Evolutionary conservation across 2,113 vertebrate species (phyloP).

Genomic region (Bos taurus): DNA sequence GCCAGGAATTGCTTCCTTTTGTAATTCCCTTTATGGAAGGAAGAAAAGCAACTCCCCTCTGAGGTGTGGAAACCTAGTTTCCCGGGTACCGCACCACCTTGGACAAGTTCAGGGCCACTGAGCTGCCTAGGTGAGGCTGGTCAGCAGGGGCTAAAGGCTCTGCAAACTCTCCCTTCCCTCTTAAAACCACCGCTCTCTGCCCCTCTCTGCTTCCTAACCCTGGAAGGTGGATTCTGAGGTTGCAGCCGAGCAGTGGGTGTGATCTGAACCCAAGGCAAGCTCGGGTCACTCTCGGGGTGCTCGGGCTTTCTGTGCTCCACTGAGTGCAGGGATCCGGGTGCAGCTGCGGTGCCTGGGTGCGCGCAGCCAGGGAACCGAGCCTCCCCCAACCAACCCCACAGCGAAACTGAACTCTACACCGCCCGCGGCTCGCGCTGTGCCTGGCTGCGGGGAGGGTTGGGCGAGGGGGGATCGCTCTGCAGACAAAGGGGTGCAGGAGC

Average conservation of each 20-base stretch:
- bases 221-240: background rate
- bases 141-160: background rate
- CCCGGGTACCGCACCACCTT: background rate
- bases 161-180: background rate
- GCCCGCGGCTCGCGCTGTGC: background rate
- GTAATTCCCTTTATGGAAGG: slow-evolving; percentile 30
- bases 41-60: background rate
- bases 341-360: background rate
- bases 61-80: background rate
- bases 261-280: slow-evolving; percentile 17
- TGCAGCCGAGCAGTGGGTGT: slow-evolving; percentile 50
- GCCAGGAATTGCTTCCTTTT: slow-evolving; percentile 10
- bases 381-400: background rate
- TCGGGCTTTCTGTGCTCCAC: background rate
- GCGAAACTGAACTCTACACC: slow-evolving; percentile 11
- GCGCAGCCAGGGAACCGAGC: background rate
- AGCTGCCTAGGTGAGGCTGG: background rate
- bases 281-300: background rate
- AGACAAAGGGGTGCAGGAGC: slow-evolving; percentile 67
- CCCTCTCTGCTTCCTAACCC: background rate
- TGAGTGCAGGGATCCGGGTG: background rate
- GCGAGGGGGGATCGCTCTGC: background rate
- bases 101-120: background rate
- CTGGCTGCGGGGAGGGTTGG: background rate
- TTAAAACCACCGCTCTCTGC: background rate